Conservation (phyloP, 2,797 vertebrate genomes). For the Geotrypetes seraphini region DNA sequence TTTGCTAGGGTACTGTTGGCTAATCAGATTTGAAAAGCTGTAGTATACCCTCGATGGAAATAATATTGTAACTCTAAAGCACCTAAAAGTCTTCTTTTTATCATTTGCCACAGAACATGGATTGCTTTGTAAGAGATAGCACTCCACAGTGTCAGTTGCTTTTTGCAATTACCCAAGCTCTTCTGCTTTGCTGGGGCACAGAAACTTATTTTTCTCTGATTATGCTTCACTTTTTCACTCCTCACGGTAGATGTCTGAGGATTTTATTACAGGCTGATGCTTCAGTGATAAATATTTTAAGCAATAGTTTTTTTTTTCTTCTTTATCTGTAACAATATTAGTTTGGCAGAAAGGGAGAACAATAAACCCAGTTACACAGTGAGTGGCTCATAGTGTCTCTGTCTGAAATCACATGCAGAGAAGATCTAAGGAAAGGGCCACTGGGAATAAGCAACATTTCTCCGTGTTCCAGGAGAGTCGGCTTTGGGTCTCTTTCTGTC, state of each 20-base stretch:
- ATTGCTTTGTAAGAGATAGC: too few relatives aligned
- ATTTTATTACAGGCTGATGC: background rate
- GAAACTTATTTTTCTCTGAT: conserved; percentile 7
- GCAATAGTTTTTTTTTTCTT: background rate
- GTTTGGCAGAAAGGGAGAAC: background rate
- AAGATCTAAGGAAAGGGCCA: conserved; percentile 2
- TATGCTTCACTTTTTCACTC: background rate
- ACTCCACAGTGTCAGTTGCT: too few relatives aligned
- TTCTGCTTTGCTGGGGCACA: background rate
- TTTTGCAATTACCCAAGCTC: too few relatives aligned
- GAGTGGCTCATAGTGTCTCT: background rate
- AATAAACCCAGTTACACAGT: background rate
- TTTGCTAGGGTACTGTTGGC: too few relatives aligned
- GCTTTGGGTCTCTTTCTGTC: background rate
- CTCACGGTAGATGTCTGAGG: rapidly evolving
- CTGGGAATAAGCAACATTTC: background rate
- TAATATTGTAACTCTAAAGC: too few relatives aligned
- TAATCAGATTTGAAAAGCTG: too few relatives aligned
- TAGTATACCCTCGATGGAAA: too few relatives aligned
- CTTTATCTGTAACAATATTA: background rate
- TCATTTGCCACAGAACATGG: too few relatives aligned
- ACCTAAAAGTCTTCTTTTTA: too few relatives aligned
- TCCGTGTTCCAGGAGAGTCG: background rate
- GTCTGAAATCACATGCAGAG: conserved; percentile 5
- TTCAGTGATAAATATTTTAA: background rate